Conservation (phyloP, 2,797 vertebrate genomes). For the Squalus acanthias region DNA sequence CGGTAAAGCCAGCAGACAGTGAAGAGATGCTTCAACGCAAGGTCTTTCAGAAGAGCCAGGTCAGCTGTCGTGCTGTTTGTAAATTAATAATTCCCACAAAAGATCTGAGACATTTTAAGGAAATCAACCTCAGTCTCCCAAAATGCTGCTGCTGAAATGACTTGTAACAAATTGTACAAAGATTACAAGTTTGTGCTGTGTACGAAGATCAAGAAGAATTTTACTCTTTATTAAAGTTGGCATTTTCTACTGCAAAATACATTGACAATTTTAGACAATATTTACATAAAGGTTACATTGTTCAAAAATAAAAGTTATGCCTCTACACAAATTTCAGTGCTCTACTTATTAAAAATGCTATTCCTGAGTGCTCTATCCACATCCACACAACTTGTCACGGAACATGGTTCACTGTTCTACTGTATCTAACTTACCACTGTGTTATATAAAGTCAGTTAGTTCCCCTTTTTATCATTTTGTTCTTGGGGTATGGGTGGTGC, state of each 20-base stretch:
- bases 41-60: background rate
- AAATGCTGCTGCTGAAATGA: conserved; percentile 5
- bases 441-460: background rate
- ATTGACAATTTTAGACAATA: conserved; percentile 3
- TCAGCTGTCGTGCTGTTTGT: background rate
- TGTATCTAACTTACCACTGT: background rate
- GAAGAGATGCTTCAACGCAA: conserved; percentile 49
- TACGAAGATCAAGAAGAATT: background rate
- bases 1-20: conserved; percentile 86
- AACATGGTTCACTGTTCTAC: background rate
- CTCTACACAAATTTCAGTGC: background rate
- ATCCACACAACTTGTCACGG: background rate
- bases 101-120: background rate
- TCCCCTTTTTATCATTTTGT: background rate
- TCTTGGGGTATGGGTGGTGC: background rate
- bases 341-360: background rate
- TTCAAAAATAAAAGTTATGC: conserved; percentile 14
- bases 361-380: background rate
- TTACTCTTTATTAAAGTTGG: conserved; percentile 17
- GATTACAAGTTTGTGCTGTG: background rate
- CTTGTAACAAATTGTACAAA: background rate
- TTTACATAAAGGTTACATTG: background rate
- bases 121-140: background rate
- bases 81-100: background rate
- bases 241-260: conserved; percentile 19